Base-by-base conservation (phyloP, 2,888 invertebrate species). In the Glaucopsyche alexis region DNA sequence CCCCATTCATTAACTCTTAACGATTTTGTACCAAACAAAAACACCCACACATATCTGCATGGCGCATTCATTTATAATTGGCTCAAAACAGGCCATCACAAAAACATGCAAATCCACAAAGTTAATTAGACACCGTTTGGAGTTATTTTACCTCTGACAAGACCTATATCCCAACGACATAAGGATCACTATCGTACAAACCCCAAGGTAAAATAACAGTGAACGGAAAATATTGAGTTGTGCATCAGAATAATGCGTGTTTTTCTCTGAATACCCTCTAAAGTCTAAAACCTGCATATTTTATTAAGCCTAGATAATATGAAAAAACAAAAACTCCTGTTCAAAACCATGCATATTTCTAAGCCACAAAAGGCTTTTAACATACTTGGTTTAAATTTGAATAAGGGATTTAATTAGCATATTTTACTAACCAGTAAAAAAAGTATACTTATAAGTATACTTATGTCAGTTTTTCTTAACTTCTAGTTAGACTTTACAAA, bases 301-400 rank as follows among this genome's bases (percentile, higher is more conserved):
- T 55, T 60, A 60, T 60, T 60, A 60, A 60, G 60, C 29, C 60
- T 60, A 38, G 60, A 29, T 60, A 55, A 55, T 60, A 29, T 9
- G 29, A 29, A 47, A 47, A 47, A 47, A 47, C 60, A 60, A 60
- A 49, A 52, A 60, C 60, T 38, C 60, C 38, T 38, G 29, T 47
- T 47, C 69, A 49, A 49, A 69, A n/a, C n/a, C n/a, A n/a, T n/a
- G n/a, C n/a, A 60, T 60, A 71, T n/a, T 60, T 60, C 60, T 60
- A 60, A 70, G 70, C 40, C 60, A 64, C 64, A 64, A 64, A 60
- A 71, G 47, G 29, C 71, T 71, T 40, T 60, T 60, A 38, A 29
- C 29, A 29, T 29, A 29, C 29, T 29, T 29, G 4, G 13, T 7
- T 13, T 4, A 13, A 19, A 55, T 60, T 38, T 29, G 60, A 60